Base-by-base conservation (phyloP, 2,888 invertebrate species). In the Toxonevra muliebris region DNA sequence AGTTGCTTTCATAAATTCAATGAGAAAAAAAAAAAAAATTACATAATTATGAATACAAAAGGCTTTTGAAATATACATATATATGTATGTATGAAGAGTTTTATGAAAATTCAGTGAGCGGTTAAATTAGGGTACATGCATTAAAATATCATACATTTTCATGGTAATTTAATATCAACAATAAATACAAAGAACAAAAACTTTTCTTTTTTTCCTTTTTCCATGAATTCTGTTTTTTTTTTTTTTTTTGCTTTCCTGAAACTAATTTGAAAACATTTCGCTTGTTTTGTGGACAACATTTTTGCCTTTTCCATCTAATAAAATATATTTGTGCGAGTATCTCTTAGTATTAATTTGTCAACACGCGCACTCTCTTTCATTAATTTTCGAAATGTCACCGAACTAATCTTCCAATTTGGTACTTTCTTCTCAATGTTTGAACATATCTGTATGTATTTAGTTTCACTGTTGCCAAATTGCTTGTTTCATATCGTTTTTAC, bases 381-480 rank as follows among this genome's bases (percentile, higher is more conserved):
- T 80, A 82, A 80, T 82, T 80, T 76, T 76, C 76, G 76, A 77
- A 81, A 81, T 78, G 82, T 80, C 80, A 80, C 77, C 80, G 78
- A 48, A 73, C 80, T 80, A 80, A 80, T 65, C 65, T 65, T 78
- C 77, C 82, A 81, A 80, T 82, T 79, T 82, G 79, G 78, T 77
- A 75, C 74, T 73, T 76, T 75, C 74, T 74, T 42, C 52, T 52
- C 40, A 13, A 43, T 61, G 66, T 59, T 57, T 30, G 53, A 12
- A 17, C n/a, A n/a, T n/a, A n/a, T n/a, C n/a, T n/a, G 55, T 11
- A 20, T 30, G 30, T 30, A 7, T 30, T 30, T 30, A 30, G 30
- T 30, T 41, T 12, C 19, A 15, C 42, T 43, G 54, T 61, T 64
- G 64, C 55, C 55, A 54, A 61, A 68, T 60, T 64, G 68, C 64